phyloP scores from a whole-genome alignment of 2,797 vertebrate genomes.

The Neomorphus geoffroyi region DNA sequence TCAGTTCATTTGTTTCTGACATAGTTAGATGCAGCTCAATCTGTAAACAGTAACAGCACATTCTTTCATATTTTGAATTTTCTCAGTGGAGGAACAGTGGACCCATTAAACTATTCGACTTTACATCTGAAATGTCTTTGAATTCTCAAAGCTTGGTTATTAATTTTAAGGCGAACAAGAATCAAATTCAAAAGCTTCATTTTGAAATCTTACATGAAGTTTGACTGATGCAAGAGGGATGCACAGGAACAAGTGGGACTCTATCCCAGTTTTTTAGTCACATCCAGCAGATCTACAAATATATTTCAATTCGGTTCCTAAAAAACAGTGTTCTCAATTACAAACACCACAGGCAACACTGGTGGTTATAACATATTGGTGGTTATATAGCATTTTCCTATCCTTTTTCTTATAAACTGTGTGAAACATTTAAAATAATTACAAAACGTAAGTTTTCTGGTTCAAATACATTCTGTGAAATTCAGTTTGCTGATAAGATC shows the following conservation, averaged over 20 bases:
- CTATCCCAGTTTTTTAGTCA: not conserved
- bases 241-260: not conserved
- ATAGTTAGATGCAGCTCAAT: constrained; percentile 55
- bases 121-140: not conserved
- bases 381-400: not conserved
- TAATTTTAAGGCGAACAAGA: not conserved
- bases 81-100: not conserved
- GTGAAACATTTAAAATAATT: not conserved
- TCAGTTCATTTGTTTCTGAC: constrained; percentile 65
- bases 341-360: not conserved
- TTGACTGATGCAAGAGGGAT: not conserved
- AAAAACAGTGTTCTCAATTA: not conserved
- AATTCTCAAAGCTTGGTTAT: not conserved
- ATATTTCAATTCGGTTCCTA: not conserved
- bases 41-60: constrained; percentile 14
- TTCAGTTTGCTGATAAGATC: not conserved
- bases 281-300: not conserved
- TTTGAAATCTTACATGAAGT: not conserved
- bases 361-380: not conserved
- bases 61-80: not conserved
- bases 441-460: not conserved
- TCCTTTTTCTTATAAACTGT: not conserved
- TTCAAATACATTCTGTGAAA: not conserved
- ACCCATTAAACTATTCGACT: not conserved
- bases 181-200: not conserved